Percentiles rank a stretch among this genome's conserved stretches.
Conservation (phyloP, 2,888 invertebrate species). For the Anticlea derivata region DNA sequence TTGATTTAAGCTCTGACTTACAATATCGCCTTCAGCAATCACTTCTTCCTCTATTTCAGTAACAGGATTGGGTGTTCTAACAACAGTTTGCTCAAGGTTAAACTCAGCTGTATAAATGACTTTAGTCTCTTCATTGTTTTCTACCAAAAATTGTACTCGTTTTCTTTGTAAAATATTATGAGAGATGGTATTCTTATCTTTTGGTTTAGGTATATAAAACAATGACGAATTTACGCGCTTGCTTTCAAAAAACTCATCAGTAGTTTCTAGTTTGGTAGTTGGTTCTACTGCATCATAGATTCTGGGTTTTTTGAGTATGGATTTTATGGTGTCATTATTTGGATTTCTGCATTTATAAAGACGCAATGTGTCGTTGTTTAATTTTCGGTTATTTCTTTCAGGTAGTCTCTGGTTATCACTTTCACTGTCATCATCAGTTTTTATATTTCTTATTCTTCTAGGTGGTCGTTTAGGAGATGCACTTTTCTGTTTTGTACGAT, state of each 20-base stretch:
- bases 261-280: constrained; percentile 54
- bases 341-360: constrained; percentile 62
- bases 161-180: constrained; percentile 82
- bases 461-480: constrained; percentile 86
- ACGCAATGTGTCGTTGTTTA: constrained; percentile 49
- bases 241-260: constrained; percentile 59
- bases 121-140: constrained; percentile 81
- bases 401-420: constrained; percentile 73
- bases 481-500: constrained; percentile 73
- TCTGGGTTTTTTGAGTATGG: constrained; percentile 84
- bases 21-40: constrained; percentile 67
- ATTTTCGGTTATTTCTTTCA: constrained; percentile 63
- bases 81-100: constrained; percentile 65
- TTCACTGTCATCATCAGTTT: constrained; percentile 78
- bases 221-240: constrained; percentile 76
- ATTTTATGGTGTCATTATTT: constrained; percentile 80
- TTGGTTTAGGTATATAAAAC: constrained; percentile 86
- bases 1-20: constrained; percentile 63
- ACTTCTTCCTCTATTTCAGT: constrained; percentile 60
- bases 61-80: constrained; percentile 42
- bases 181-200: constrained; percentile 60
- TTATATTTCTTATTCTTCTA: constrained; percentile 76
- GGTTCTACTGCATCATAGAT: constrained; percentile 61
- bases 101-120: constrained; percentile 78
- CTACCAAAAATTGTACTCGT: constrained; percentile 89